Evolutionary conservation across 2,797 vertebrate species (phyloP), one percentile per base, ranked within the genome.

Genomic region (Poeciliopsis turneri): DNA sequence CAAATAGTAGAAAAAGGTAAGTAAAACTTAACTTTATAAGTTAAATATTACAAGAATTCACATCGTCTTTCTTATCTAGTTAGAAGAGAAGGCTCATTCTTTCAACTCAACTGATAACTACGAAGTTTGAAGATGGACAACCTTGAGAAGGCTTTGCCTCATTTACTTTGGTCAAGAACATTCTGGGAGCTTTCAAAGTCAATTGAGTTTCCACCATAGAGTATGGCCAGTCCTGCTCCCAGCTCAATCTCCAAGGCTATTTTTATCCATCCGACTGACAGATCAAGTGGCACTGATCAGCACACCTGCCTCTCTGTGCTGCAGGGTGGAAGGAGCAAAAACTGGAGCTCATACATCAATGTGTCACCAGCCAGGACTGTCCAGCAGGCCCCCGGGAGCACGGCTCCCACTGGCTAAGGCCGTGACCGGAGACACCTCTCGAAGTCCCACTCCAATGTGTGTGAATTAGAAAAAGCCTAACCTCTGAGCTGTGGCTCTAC

Each of bases 311-410:
- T 90, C 91, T 90, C 82, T 84, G 92, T 84, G 88, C 92, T 89
- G 87, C 86, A 91, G 84, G 86, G 79, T 81, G 89, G 87, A 86
- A 83, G 80, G 86, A 90, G 88, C 75, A 82, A 92, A 93, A 94
- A 92, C 82, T 89, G 81, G 91, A 93, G 90, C 93, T 93, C 94
- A 91, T 95, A 92, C 91, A 95, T 96, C 94, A 95, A 94, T 91
- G 84, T 96, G 95, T 93, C 93, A 94, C 89, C 47, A 59, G 82
- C 87, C 90, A 83, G 90, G 87, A 91, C 90, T 88, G 93, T 94
- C 94, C 88, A 77, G 66, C 47, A 12, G 86, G 70, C 87, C 90
- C 87, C 23, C 20, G 92, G 91, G 93, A 91, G 81, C 82, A 33
- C 5, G 64, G 66, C 81, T 82, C 75, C 84, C 87, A 77, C 78